Base-by-base conservation (phyloP, 2,113 vertebrate genomes). In the Okapia johnstoni region DNA sequence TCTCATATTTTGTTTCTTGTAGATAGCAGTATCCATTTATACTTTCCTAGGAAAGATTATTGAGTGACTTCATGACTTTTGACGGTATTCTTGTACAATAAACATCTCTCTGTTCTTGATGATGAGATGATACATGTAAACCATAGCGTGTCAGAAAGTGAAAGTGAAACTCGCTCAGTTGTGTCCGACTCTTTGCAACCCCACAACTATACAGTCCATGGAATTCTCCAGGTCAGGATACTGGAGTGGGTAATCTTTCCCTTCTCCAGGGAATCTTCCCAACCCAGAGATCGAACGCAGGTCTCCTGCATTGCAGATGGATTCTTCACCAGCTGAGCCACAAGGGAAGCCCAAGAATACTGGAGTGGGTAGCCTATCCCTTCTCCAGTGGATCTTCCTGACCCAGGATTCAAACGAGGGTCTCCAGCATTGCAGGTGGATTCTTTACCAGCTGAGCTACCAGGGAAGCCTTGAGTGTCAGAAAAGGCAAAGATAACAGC, bases 1-100 rank as follows among this genome's bases (percentile, higher is more conserved):
- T 94, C 33, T 92, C 76, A 25, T 92, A 85, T 93, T 98, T 93
- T 97, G 58, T 94, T 96, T 94, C 66, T 94, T 30, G 1, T 14
- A 36, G 58, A 11, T 94, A 85, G 14, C 54, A 36, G 84, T 66
- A 80, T 55, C 88, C 48, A 14, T 81, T 80, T 96, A 25, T 63
- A 79, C 12, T 92, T 96, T 28, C 25, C 13, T 58, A 79, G 73
- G 76, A 85, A 58, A 95, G 66, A 70, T 73, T 55, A 88, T 17
- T 58, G 21, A 93, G 55, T 90, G 57, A 77, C 40, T 96, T 61
- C 46, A 25, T 93, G 76, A 97, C 80, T 36, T 91, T 80, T 88
- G 73, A 40, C 8, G 52, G 14, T 63, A 58, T 52, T 91, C 12
- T 63, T 66, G 2, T 40, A 12, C 5, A 73, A 0, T 25, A 55